Evolutionary conservation across 2,797 vertebrate genomes (phyloP).

Genomic region (Toxotes lorentzi): DNA sequence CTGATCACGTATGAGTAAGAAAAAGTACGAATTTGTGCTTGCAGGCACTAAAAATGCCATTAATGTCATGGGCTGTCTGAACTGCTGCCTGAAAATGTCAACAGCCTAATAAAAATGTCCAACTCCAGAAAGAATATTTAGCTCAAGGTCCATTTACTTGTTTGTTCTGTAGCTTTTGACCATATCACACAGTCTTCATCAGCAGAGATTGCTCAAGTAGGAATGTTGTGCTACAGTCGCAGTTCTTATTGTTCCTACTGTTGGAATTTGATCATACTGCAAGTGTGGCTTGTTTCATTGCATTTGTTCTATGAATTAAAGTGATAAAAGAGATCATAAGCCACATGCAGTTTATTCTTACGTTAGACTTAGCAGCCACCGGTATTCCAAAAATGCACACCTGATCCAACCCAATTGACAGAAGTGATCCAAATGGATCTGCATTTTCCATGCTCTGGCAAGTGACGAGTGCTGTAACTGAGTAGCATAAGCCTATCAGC

Average conservation of each 20-base stretch:
- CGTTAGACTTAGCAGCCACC: neutral
- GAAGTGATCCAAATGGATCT: constrained; percentile 58
- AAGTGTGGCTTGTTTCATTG: neutral
- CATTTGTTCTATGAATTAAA: constrained; percentile 17
- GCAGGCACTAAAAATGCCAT: neutral
- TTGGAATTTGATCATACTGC: neutral
- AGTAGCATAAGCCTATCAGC: constrained; percentile 69
- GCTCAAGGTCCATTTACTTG: neutral
- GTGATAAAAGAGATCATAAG: neutral
- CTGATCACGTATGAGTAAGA: neutral
- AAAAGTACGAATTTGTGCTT: neutral
- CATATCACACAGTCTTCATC: neutral
- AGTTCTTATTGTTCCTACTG: neutral
- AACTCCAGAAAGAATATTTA: neutral
- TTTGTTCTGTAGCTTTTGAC: constrained; percentile 7
- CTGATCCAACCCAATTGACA: constrained; percentile 57
- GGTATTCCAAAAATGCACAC: constrained; percentile 30
- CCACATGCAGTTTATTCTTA: neutral
- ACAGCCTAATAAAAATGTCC: neutral
- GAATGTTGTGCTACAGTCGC: neutral
- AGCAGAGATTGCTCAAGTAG: neutral
- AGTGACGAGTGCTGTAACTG: constrained; percentile 66
- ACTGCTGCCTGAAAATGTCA: constrained; percentile 7
- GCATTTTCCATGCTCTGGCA: constrained; percentile 52
- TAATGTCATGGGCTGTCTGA: constrained; percentile 10